These are phyloP conservation scores for Holcopasites calliopsidis DNA, from an alignment of 1,140 invertebrate genomes.

Conservation along the genomic window DNA sequence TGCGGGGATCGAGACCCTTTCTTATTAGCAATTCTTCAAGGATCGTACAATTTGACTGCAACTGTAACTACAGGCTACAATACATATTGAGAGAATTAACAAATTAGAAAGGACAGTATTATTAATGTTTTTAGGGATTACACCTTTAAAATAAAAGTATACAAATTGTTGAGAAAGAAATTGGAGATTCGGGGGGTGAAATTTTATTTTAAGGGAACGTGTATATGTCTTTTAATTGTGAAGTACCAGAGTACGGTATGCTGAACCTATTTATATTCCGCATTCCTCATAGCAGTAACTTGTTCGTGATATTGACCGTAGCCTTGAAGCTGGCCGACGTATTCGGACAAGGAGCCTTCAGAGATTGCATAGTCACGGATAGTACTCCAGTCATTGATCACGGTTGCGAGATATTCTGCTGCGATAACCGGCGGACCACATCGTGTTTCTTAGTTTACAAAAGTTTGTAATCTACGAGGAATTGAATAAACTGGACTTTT, in stretches of 20 bases:
- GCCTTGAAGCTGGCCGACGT: constrained; percentile 29
- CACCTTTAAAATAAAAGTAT: not conserved
- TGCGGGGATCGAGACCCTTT: not conserved
- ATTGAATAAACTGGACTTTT: too few relatives aligned
- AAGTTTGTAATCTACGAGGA: too few relatives aligned
- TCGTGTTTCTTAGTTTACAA: not conserved
- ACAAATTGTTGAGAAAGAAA: too few relatives aligned
- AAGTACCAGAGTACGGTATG: not conserved
- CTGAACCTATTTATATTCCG: constrained; percentile 38
- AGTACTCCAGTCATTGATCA: constrained; percentile 34
- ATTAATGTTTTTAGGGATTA: not conserved
- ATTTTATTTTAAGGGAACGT: not conserved
- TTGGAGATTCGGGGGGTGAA: too few relatives aligned
- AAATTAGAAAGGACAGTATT: not conserved
- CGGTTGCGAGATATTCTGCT: constrained; percentile 16
- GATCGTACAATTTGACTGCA: too few relatives aligned
- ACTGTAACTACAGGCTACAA: too few relatives aligned
- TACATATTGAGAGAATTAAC: too few relatives aligned
- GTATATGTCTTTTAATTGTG: not conserved
- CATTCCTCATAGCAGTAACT: constrained; percentile 25
- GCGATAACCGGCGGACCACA: constrained; percentile 8
- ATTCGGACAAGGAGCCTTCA: constrained; percentile 34
- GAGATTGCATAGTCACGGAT: constrained; percentile 38
- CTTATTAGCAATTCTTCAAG: not conserved
- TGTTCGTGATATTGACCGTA: constrained; percentile 37